Conservation (phyloP, 37 sponge, comb jelly and placozoan genomes). For the Chondrosia reniformis region DNA sequence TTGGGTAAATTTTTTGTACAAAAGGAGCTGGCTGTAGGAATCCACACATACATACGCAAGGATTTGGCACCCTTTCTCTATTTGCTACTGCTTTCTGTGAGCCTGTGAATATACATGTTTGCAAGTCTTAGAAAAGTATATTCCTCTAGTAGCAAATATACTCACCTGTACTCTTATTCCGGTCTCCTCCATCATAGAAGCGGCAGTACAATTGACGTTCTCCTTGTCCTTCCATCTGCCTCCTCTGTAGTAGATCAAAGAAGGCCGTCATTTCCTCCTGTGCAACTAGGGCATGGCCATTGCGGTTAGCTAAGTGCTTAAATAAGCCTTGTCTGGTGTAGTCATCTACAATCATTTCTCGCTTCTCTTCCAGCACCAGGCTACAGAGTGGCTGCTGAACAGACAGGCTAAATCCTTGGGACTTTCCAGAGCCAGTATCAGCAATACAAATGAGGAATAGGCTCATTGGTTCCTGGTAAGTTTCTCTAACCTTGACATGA, state of each 20-base stretch:
- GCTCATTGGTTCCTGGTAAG: conserved; percentile 3
- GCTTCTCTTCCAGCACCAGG: background rate
- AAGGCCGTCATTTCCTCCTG: background rate
- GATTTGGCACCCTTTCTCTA: background rate
- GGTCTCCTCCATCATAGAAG: background rate
- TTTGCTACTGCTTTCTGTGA: background rate
- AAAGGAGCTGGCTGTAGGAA: background rate
- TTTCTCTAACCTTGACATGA: background rate
- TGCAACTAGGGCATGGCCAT: background rate
- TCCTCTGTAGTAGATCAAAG: background rate
- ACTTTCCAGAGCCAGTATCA: background rate
- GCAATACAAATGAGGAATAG: conserved; percentile 9
- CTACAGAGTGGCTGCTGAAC: background rate
- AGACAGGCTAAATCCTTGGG: too few relatives aligned
- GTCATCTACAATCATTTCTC: background rate
- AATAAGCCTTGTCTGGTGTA: background rate
- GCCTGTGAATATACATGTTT: background rate
- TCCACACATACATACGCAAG: background rate
- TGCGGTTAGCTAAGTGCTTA: background rate
- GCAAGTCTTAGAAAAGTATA: too few relatives aligned
- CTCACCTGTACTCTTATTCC: background rate
- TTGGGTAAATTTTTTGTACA: background rate
- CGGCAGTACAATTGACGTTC: background rate
- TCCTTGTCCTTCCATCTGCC: background rate
- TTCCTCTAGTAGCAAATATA: too few relatives aligned